Conservation (phyloP, 2,888 invertebrate species). For the Drosophila atroscutellata region DNA sequence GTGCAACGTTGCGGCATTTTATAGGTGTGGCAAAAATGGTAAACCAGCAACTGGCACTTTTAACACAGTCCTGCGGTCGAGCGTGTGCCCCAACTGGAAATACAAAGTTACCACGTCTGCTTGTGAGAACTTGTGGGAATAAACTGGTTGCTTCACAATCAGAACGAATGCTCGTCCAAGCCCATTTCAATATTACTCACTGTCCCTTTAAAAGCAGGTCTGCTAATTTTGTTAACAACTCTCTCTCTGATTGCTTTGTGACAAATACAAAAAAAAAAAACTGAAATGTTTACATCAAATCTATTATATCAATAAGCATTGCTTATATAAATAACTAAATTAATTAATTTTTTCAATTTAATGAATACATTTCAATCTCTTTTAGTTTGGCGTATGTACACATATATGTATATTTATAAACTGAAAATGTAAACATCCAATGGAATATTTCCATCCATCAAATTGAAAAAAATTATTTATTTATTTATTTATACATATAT, state of each 20-base stretch:
- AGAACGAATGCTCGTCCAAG: background rate
- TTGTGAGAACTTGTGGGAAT: constrained; percentile 1
- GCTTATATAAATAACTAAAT: background rate
- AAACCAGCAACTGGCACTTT: constrained; percentile 26
- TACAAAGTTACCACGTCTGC: background rate
- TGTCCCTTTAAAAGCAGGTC: background rate
- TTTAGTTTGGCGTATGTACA: no score
- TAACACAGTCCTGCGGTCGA: constrained; percentile 28
- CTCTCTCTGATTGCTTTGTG: background rate
- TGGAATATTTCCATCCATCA: no score
- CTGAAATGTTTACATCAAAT: background rate
- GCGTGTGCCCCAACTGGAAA: background rate
- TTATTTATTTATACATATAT: no score
- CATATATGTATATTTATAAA: no score
- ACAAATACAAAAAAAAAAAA: background rate
- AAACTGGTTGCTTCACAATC: background rate
- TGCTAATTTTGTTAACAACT: background rate
- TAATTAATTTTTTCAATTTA: background rate
- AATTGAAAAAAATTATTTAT: no score
- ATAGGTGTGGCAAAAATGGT: constrained; percentile 50
- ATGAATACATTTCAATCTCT: background rate
- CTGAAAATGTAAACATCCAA: no score
- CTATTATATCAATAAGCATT: background rate
- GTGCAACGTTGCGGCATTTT: constrained; percentile 47
- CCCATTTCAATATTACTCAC: background rate